Base-by-base conservation (phyloP, 2,113 vertebrate species). In the Odocoileus virginianus region DNA sequence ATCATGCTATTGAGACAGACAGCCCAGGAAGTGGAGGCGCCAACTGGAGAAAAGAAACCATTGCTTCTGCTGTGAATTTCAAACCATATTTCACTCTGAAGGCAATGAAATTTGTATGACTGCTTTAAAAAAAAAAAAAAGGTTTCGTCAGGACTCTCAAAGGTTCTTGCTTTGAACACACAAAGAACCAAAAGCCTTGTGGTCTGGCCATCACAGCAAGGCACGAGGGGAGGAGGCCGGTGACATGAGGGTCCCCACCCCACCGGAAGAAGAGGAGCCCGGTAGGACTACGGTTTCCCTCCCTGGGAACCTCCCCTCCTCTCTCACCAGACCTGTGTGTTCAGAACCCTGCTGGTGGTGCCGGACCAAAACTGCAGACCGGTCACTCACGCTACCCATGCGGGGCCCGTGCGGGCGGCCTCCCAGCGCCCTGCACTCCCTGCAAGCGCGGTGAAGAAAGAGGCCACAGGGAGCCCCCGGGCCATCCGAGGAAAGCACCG, bases 391-490 rank as follows among this genome's bases (percentile, higher is more conserved):
- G 8, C 21, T 61, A 55, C 36, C 3, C 43, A n/a, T 1, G 0
- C 85, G 11, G 45, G 25, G 40, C 40, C 28, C 6, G 2, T 55
- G 43, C 74, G 3, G 8, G 52, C 52, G 30, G 28, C 13, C 33
- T 92, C 47, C 27, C 12, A 33, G 54, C 1, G 0, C 36, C 40
- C 54, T 11, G 28, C 14, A 33, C 15, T 82, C 21, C 36, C 28
- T n/a, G 7, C 4, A 1, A 8, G 2, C 2, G 0, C 25, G 11
- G 4, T 15, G 27, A 74, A 10, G 50, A 10, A 76, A 33, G 67
- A 54, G 27, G 12, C 11, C 30, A 6, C 30, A 14, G 30, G 50
- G 33, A n/a, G 57, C 28, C 5, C 19, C 19, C 6, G 6, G 15
- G n/a, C 21, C 13, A 28, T 47, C 6, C 0, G 0, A 17, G 13